Percentiles rank a stretch among this genome's conserved stretches.
phyloP scores from a whole-genome alignment of 2,888 invertebrate species.

The Torymus tubicola region DNA sequence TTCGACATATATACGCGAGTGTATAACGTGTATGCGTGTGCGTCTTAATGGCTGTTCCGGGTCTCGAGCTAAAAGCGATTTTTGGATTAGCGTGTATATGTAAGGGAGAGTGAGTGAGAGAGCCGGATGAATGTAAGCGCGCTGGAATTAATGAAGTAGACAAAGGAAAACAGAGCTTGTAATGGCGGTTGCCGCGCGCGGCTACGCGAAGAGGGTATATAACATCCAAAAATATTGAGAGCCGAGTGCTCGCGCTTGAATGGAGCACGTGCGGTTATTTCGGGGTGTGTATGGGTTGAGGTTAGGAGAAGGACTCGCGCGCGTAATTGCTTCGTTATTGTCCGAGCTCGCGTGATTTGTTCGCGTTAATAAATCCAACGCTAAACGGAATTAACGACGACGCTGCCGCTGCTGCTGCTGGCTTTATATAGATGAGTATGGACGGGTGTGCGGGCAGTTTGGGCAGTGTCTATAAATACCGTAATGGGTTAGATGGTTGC shows the following conservation, averaged over 20 bases:
- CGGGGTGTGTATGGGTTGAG: background rate
- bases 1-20: background rate
- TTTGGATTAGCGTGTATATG: constrained; percentile 10
- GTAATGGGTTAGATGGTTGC: background rate
- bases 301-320: constrained; percentile 18
- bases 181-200: background rate
- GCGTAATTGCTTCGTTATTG: constrained; percentile 34
- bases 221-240: constrained; percentile 31
- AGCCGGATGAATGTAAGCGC: too few relatives aligned
- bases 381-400: constrained; percentile 37
- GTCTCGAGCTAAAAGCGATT: constrained; percentile 22
- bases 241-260: too few relatives aligned
- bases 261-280: constrained; percentile 19
- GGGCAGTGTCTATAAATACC: constrained; percentile 28
- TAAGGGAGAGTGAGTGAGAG: background rate
- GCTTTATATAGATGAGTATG: constrained; percentile 25
- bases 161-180: background rate
- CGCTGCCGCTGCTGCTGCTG: too few relatives aligned
- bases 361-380: constrained; percentile 35
- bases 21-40: background rate
- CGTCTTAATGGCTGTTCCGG: constrained; percentile 9
- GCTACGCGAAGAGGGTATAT: too few relatives aligned
- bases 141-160: constrained; percentile 10
- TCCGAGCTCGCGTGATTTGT: constrained; percentile 33
- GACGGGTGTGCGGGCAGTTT: background rate